Percentiles rank a stretch among this genome's conserved stretches.
Evolutionary conservation across 2,113 vertebrate species (phyloP).

Genomic region (Cygnus buccinator): DNA sequence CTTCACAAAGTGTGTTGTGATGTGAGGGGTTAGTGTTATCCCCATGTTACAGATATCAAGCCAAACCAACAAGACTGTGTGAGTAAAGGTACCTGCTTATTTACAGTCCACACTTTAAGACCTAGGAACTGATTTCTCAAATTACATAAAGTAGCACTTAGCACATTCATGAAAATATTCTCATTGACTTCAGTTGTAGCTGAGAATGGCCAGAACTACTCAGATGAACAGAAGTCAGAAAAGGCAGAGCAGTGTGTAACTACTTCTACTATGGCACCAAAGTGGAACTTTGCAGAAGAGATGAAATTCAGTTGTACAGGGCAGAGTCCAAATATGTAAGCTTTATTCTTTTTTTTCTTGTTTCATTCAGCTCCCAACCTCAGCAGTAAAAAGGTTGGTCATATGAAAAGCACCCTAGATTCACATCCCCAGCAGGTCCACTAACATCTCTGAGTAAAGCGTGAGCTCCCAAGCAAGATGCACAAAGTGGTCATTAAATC

Average conservation of each 20-base stretch:
- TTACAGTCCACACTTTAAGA: neutral
- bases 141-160: neutral
- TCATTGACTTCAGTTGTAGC: neutral
- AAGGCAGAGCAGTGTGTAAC: neutral
- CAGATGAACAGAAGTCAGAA: neutral
- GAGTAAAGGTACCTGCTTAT: neutral
- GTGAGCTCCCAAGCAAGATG: neutral
- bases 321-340: neutral
- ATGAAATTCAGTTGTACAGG: neutral
- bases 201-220: neutral
- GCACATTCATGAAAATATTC: neutral
- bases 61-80: neutral
- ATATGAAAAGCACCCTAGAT: neutral
- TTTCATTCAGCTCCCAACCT: neutral
- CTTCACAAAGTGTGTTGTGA: constrained; percentile 9
- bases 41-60: neutral
- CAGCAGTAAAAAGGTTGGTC: neutral
- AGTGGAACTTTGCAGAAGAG: neutral
- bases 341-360: neutral
- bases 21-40: constrained; percentile 25
- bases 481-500: neutral
- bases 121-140: neutral
- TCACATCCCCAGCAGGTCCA: neutral
- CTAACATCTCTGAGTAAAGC: neutral
- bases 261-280: neutral